Evolutionary conservation across 2,113 vertebrate species (phyloP).

Genomic region (Scalopus aquaticus): DNA sequence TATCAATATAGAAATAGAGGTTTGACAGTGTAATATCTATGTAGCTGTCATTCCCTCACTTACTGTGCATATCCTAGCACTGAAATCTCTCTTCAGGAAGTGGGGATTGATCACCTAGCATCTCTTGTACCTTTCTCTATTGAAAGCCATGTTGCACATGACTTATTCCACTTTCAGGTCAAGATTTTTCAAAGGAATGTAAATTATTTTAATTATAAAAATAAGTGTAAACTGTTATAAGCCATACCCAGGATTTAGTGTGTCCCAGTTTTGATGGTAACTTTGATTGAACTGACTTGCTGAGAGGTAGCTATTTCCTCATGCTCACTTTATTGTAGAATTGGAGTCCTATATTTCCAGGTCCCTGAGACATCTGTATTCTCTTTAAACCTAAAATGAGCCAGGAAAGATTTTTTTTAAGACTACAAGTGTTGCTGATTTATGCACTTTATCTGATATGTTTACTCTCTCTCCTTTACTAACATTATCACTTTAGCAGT

Average conservation of each 20-base stretch:
- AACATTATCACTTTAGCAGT: background rate
- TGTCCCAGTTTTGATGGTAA: background rate
- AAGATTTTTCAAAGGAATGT: background rate
- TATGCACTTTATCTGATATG: background rate
- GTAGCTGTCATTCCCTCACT: background rate
- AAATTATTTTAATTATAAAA: background rate
- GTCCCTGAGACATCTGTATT: background rate
- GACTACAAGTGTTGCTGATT: background rate
- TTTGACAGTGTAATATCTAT: background rate
- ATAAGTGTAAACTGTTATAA: background rate
- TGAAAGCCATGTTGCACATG: background rate
- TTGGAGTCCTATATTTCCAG: background rate
- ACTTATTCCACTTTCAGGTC: background rate
- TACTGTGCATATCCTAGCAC: too few species aligned
- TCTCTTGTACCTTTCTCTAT: background rate
- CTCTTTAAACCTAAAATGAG: background rate
- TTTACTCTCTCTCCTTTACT: background rate
- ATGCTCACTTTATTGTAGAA: background rate
- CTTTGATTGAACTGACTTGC: background rate
- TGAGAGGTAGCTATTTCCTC: background rate
- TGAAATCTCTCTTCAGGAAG: background rate
- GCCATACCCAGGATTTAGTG: background rate
- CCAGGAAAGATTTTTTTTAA: background rate
- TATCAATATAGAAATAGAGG: background rate
- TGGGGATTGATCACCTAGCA: background rate